Evolutionary conservation across 2,888 invertebrate genomes (phyloP).

Genomic region (Brachypalpus laphriformis): DNA sequence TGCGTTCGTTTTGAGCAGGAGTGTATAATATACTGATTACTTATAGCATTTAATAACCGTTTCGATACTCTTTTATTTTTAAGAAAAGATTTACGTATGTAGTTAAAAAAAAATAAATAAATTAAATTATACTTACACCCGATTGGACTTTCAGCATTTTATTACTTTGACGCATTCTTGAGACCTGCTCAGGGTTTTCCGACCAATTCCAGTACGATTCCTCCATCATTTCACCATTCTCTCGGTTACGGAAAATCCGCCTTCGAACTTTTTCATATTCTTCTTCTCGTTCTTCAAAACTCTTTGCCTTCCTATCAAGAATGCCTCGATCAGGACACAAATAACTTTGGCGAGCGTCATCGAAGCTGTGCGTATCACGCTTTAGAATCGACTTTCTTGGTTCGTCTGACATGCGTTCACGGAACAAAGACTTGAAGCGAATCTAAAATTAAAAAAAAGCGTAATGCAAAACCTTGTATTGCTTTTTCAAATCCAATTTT

Average conservation of each 20-base stretch:
- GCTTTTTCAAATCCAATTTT: background rate
- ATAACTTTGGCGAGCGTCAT: slow-evolving; percentile 86
- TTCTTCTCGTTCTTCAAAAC: slow-evolving; percentile 95
- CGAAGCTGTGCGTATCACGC: slow-evolving; percentile 91
- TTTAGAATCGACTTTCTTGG: slow-evolving; percentile 91
- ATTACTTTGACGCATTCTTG: slow-evolving; percentile 79
- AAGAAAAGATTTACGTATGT: too few species aligned
- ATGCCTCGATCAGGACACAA: slow-evolving; percentile 86
- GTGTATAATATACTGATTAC: too few species aligned
- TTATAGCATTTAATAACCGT: too few species aligned
- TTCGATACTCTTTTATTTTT: too few species aligned
- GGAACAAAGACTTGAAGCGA: slow-evolving; percentile 88
- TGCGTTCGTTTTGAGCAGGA: too few species aligned
- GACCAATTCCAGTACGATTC: slow-evolving; percentile 83
- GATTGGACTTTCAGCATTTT: slow-evolving; percentile 82
- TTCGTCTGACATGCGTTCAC: slow-evolving; percentile 87
- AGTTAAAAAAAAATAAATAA: too few species aligned
- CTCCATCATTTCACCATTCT: slow-evolving; percentile 77
- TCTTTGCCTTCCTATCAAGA: slow-evolving; percentile 89
- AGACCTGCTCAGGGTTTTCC: slow-evolving; percentile 83
- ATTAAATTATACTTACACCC: slow-evolving; percentile 74
- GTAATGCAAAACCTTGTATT: too few species aligned
- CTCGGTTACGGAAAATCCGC: slow-evolving; percentile 88
- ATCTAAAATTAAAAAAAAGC: slow-evolving; percentile 82
- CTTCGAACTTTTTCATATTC: slow-evolving; percentile 93